phyloP scores from a whole-genome alignment of 2,113 vertebrate genomes.

The Varanus komodoensis region DNA sequence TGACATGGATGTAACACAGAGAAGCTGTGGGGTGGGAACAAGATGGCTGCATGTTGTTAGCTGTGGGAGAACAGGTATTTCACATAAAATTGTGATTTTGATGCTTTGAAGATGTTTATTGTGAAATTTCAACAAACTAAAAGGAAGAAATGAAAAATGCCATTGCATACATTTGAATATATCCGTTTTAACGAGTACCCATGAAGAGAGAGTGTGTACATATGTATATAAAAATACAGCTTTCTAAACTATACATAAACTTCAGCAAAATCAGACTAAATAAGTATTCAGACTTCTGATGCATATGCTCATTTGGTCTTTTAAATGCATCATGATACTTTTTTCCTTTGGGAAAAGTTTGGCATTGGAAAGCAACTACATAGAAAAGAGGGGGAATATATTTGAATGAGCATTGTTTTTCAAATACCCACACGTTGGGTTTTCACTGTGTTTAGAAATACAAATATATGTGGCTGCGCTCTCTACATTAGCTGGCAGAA shows the following conservation, averaged over 20 bases:
- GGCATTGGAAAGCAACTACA: neutral
- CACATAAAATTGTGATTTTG: neutral
- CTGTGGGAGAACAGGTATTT: neutral
- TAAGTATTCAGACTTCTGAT: too few relatives aligned
- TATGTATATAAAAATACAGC: too few relatives aligned
- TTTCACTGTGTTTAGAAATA: constrained; percentile 26
- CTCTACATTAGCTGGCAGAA: neutral
- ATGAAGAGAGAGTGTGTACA: too few relatives aligned
- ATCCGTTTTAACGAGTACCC: too few relatives aligned
- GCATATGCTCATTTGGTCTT: neutral
- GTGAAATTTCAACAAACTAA: too few relatives aligned
- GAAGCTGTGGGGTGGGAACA: neutral
- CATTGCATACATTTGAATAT: too few relatives aligned
- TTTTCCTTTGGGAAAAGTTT: fast-evolving
- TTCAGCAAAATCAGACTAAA: too few relatives aligned
- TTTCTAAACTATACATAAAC: too few relatives aligned
- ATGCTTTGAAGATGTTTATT: neutral
- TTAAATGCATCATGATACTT: neutral
- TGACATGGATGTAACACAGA: neutral
- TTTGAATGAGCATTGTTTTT: neutral
- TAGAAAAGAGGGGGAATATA: neutral
- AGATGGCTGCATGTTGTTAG: neutral
- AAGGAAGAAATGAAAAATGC: too few relatives aligned
- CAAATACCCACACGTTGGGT: neutral
- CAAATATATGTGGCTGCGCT: neutral